A percentile compares a stretch with the other conserved stretches of the same genome.
Evolutionary conservation across 2,113 vertebrate species (phyloP).

Genomic region (Campylomormyrus numenius): DNA sequence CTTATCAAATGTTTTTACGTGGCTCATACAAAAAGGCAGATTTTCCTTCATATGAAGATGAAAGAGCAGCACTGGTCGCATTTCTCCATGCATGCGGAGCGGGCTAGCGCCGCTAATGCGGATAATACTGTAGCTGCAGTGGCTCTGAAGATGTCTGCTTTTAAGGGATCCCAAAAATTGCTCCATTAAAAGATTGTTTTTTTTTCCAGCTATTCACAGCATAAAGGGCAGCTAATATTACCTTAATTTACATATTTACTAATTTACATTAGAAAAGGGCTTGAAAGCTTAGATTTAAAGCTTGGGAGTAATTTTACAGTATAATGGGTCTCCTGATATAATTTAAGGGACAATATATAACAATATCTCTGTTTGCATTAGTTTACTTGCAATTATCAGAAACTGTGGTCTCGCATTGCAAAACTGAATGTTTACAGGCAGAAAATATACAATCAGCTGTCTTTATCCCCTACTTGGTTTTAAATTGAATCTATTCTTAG

Average conservation of each 20-base stretch:
- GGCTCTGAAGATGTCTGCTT: neutral
- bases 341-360: neutral
- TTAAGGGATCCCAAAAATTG: neutral
- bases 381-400: neutral
- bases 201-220: neutral
- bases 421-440: neutral
- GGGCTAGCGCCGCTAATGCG: neutral
- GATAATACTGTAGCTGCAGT: neutral
- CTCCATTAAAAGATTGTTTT: neutral
- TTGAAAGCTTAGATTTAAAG: slow-evolving; percentile 29
- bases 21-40: neutral
- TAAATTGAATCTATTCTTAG: neutral
- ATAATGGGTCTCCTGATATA: neutral
- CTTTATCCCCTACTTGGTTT: neutral
- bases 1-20: neutral
- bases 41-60: neutral
- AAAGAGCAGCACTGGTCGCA: neutral
- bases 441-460: neutral
- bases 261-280: neutral
- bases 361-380: neutral
- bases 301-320: slow-evolving; percentile 31
- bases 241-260: neutral
- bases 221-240: neutral
- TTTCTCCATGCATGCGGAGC: neutral
- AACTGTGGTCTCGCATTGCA: neutral